Evolutionary conservation across 2,113 vertebrate species (phyloP), one percentile per base, ranked within the genome.

Genomic region (Porphyrio hochstetteri): DNA sequence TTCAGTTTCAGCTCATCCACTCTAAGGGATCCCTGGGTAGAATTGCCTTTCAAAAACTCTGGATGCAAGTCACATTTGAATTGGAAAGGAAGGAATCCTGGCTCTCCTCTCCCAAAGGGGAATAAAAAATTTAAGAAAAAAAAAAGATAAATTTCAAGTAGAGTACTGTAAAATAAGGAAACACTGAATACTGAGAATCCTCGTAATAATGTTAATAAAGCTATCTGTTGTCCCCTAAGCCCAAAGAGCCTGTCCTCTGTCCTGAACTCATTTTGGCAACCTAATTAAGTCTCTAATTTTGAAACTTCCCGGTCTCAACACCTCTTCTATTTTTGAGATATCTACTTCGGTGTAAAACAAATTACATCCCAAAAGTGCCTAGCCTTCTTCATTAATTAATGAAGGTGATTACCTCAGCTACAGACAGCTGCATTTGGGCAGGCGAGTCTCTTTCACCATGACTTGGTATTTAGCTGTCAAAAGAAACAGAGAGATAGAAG

Each of bases 401-500:
- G 71, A 94, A 91, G 40, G 40, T 17, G 16, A 83, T 90, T 94
- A 92, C 44, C 52, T 94, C 63, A 80, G 50, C 67, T 90, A 53
- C 55, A 90, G 46, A 63, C 21, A 78, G 72, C 42, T 89, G 82
- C 3, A 1, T 92, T 92, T 83, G 68, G 82, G 64, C n/a, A 90
- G n/a, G 77, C 35, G 36, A 80, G 31, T 80, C 50, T 93, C 75
- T 82, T 25, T 92, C 96, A 96, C 93, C 96, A 86, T 93, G 88
- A 96, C 86, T 96, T 93, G 81, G 87, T 93, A 95, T 96, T 79
- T 71, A 85, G 94, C 90, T 96, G 93, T 97, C 94, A 97, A 96
- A 96, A 97, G 84, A 95, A 97, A 96, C 93, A 97, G 97, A 98
- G 98, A 96, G 72, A 48, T 93, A 95, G 92, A 95, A 96, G 88